Conservation (phyloP, 1,140 invertebrate species). For the roundworm (Caenorhabditis elegans) region WBcel235 BX284605.5:1904001-1904500, state of each 20-base stretch:
- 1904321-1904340: background rate
- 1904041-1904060: no score
- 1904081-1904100: no score
- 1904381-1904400: conserved; percentile 15
- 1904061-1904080: no score
- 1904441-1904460: conserved; percentile 90
- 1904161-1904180: background rate
- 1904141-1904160: no score
- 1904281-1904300: conserved; percentile 5
- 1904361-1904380: background rate
- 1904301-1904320: background rate
- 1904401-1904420: conserved; percentile 73
- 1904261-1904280: conserved; percentile 19
- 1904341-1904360: background rate
- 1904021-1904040: no score
- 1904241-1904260: background rate
- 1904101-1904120: no score
- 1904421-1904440: conserved; percentile 88
- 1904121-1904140: no score
- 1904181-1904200: background rate
- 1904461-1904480: conserved; percentile 74
- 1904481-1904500: conserved; percentile 1
- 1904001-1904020: no score
- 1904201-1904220: background rate
- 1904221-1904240: background rate